These are phyloP conservation scores for Tetranychus cinnabarinus DNA, from an alignment of 1,140 invertebrate genomes.

Conservation along the genomic window DNA sequence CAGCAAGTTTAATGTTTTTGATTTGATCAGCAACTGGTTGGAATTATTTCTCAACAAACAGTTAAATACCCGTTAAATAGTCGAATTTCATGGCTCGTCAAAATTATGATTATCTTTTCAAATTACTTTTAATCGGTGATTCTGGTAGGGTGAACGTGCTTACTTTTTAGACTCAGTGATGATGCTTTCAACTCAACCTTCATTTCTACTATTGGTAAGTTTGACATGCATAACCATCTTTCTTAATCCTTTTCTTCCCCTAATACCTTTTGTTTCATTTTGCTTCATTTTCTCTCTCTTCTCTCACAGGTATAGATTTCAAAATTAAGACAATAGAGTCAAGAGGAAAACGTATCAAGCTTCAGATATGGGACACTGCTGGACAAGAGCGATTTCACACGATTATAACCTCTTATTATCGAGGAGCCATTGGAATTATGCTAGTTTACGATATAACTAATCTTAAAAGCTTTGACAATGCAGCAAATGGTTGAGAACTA, in stretches of 20 bases:
- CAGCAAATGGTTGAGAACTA: conserved; percentile 26
- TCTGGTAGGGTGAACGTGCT: conserved; percentile 84
- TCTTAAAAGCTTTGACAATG: conserved; percentile 29
- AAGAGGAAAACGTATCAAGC: conserved; percentile 89
- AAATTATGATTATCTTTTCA: conserved; percentile 67
- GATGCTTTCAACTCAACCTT: conserved; percentile 93
- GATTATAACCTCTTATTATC: conserved; percentile 36
- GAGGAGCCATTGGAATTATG: conserved; percentile 32
- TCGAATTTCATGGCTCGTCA: not conserved
- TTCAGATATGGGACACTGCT: conserved; percentile 78
- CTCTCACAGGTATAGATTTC: conserved; percentile 75
- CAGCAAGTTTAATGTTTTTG: no score
- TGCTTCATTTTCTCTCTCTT: not conserved
- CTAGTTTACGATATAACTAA: conserved; percentile 30
- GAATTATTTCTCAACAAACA: no score
- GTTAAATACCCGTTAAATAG: no score
- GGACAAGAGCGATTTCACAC: conserved; percentile 38
- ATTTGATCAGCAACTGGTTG: no score
- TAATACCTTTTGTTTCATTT: not conserved
- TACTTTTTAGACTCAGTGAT: conserved; percentile 81
- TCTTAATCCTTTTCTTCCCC: conserved; percentile 6
- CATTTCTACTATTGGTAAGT: conserved; percentile 89
- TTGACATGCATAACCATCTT: conserved; percentile 2
- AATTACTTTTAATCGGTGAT: conserved; percentile 69
- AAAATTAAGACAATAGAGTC: conserved; percentile 96